Evolutionary conservation across 2,888 invertebrate genomes (phyloP).

Genomic region (Amitus sp.): DNA sequence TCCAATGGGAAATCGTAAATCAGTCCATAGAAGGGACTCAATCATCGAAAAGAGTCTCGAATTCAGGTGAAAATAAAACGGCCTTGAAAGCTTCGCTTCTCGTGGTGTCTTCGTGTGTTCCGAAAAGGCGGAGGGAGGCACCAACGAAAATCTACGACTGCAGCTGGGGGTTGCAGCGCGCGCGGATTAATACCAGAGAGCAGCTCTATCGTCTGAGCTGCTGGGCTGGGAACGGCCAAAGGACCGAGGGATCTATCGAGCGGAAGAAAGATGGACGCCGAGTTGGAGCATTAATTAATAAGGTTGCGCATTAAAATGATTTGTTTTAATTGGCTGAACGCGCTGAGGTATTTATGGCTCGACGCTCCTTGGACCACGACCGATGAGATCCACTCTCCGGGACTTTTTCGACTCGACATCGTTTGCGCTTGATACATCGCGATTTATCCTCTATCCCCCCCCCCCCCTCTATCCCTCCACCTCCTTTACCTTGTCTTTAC

Average conservation of each 20-base stretch:
- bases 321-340: constrained; percentile 66
- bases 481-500: too few species aligned
- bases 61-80: constrained; percentile 51
- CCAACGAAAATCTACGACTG: constrained; percentile 13
- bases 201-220: constrained; percentile 34
- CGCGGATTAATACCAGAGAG: constrained; percentile 47
- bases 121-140: constrained; percentile 12
- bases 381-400: constrained; percentile 50
- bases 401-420: constrained; percentile 35
- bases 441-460: too few species aligned
- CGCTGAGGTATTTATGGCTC: constrained; percentile 65
- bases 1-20: constrained; percentile 46
- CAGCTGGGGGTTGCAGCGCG: constrained; percentile 63
- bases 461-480: too few species aligned
- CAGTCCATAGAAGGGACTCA: constrained; percentile 31
- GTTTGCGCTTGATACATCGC: too few species aligned
- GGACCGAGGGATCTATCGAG: constrained; percentile 37
- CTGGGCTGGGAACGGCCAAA: constrained; percentile 33
- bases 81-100: constrained; percentile 33
- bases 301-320: constrained; percentile 67
- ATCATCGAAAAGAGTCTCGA: constrained; percentile 47
- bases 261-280: constrained; percentile 25
- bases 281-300: constrained; percentile 65
- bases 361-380: constrained; percentile 42
- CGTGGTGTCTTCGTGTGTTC: background rate